These are phyloP conservation scores for Meriones unguiculatus DNA, from an alignment of 2,113 vertebrate species.

Conservation along the genomic window DNA sequence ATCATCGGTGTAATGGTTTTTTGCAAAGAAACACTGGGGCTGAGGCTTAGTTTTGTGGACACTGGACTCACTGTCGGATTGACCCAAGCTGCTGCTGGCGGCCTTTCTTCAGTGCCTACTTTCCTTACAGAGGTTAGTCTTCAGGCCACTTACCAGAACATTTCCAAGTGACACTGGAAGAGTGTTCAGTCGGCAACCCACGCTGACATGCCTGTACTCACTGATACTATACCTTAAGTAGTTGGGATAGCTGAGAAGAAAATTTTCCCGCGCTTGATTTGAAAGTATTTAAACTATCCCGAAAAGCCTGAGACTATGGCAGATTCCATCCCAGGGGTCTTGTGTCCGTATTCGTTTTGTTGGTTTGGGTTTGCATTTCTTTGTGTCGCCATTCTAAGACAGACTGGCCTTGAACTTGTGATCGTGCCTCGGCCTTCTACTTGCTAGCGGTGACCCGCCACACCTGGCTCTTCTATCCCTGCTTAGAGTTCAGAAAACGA, in stretches of 20 bases:
- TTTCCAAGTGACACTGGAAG: neutral
- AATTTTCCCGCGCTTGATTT: neutral
- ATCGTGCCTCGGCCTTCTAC: neutral
- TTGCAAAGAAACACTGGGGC: neutral
- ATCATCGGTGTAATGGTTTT: constrained; percentile 27
- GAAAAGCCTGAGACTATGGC: neutral
- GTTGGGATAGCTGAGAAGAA: neutral
- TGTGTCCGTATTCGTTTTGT: neutral
- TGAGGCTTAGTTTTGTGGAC: too few relatives aligned
- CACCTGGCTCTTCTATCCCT: neutral
- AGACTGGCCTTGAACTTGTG: neutral
- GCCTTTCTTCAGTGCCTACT: neutral
- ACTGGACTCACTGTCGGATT: neutral
- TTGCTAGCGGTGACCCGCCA: neutral
- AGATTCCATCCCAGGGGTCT: neutral
- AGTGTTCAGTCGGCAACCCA: neutral
- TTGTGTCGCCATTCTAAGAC: neutral
- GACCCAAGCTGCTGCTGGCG: neutral
- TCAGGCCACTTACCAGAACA: neutral
- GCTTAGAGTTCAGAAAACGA: neutral
- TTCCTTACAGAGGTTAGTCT: neutral
- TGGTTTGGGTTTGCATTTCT: neutral
- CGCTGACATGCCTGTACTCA: neutral
- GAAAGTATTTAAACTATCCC: neutral
- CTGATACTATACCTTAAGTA: neutral